Conservation (phyloP, 1,140 invertebrate species). For the Bradysia coprophila region DNA sequence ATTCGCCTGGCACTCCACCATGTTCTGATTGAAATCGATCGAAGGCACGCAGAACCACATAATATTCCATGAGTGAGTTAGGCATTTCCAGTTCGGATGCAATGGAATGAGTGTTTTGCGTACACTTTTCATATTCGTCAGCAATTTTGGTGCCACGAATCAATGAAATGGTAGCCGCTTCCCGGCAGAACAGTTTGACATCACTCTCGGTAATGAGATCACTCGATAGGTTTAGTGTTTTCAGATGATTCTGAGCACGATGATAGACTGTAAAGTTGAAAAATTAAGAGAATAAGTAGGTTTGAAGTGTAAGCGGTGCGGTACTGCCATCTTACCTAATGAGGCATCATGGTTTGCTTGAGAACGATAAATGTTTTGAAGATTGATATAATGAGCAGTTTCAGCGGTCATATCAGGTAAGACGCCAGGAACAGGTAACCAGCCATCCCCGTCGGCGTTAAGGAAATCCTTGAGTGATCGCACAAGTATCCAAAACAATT, state of each 20-base stretch:
- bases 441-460: conserved; percentile 62
- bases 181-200: conserved; percentile 69
- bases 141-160: conserved; percentile 62
- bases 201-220: conserved; percentile 58
- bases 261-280: conserved; percentile 64
- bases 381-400: conserved; percentile 73
- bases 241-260: conserved; percentile 59
- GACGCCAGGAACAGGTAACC: conserved; percentile 73
- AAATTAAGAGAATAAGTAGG: too few relatives aligned
- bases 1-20: conserved; percentile 78
- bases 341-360: conserved; percentile 68
- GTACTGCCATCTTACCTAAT: too few relatives aligned
- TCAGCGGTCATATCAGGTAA: conserved; percentile 97
- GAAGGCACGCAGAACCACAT: conserved; percentile 76
- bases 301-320: too few relatives aligned
- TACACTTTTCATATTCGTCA: conserved; percentile 46
- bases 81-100: conserved; percentile 34
- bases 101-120: conserved; percentile 22
- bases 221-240: conserved; percentile 50
- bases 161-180: conserved; percentile 59
- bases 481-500: conserved; percentile 86
- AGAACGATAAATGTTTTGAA: conserved; percentile 78
- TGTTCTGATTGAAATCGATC: conserved; percentile 80
- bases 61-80: conserved; percentile 75
- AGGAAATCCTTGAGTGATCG: conserved; percentile 81